Evolutionary conservation across 1,140 invertebrate genomes (phyloP).

Genomic region (Rhyacophila brunnea): DNA sequence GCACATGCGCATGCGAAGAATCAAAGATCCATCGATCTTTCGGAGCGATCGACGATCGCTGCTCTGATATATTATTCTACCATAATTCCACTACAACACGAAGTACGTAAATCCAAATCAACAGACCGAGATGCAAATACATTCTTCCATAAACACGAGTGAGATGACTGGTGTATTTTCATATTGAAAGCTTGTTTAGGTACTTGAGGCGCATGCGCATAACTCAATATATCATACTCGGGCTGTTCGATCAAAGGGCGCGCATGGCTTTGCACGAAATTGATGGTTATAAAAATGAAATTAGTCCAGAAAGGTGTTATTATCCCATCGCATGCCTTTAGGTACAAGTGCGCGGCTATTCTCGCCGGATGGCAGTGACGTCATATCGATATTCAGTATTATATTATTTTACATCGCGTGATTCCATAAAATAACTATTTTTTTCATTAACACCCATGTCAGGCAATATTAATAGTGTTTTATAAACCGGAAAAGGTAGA

Average conservation of each 20-base stretch:
- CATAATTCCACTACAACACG: neutral
- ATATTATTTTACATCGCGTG: too few species aligned
- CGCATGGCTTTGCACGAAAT: slow-evolving; percentile 44
- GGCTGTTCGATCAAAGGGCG: slow-evolving; percentile 34
- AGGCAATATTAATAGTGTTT: too few species aligned
- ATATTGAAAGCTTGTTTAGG: slow-evolving; percentile 2
- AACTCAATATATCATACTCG: slow-evolving; percentile 33
- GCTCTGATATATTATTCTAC: neutral
- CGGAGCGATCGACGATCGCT: neutral
- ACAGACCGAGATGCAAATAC: neutral
- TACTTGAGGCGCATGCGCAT: slow-evolving; percentile 42
- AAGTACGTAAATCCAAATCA: too few species aligned
- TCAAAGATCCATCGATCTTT: slow-evolving; percentile 6
- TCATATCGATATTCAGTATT: too few species aligned
- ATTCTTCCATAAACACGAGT: neutral
- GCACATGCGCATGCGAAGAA: neutral
- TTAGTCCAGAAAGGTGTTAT: slow-evolving; percentile 59
- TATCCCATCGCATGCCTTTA: slow-evolving; percentile 56
- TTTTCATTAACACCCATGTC: too few species aligned
- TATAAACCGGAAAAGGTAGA: too few species aligned
- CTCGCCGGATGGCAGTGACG: too few species aligned
- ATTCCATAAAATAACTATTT: too few species aligned
- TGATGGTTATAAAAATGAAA: slow-evolving; percentile 59
- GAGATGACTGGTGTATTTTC: neutral
- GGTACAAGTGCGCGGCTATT: slow-evolving; percentile 42